Base-by-base conservation (phyloP, 2,888 invertebrate genomes). In the Limnephilus auricula region DNA sequence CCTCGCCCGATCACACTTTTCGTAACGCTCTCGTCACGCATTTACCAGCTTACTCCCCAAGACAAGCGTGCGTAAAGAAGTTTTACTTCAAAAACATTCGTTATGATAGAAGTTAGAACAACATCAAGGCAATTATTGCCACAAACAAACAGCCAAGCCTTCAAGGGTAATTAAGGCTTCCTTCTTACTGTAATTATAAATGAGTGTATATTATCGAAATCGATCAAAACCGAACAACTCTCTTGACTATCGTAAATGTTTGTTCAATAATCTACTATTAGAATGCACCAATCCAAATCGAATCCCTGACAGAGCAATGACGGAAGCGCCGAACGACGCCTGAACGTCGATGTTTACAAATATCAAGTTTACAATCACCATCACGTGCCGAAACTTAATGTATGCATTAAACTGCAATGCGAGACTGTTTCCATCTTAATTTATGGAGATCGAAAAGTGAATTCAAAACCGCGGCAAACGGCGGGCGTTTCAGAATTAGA, bases 401-500 rank as follows among this genome's bases (percentile, higher is more conserved):
- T 37, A 84, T 37, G 84, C 84, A 37, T 37, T 25, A 32, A 84
- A 32, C 84, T 37, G 65, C 87, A 34, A 87, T 65, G 87, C 65
- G 34, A 87, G 25, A 50, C n/a, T 15, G 15, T 32, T 32, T 45
- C 65, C 50, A 87, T 87, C 65, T 32, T 45, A 87, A 87, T 87
- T 65, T 30, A 85, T 85, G 32, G 32, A 65, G 13, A 87, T 87
- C 50, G 87, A 87, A 87, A 65, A 50, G 87, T 34, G 87, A 87
- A 87, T 87, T 87, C 18, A 31, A 50, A 87, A 87, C 65, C 87
- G 65, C 32, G 30, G 85, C 89, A 65, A 85, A 86, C 86, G 85
- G 89, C 45, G 15, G 82, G 32, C 45, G 45, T 25, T 90, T 90
- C 82, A 91, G 34, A 87, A 83, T 90, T 90, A 91, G 91, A 91